Conservation (phyloP, 2,797 vertebrate genomes). For the Acestrorhynchus altus region DNA sequence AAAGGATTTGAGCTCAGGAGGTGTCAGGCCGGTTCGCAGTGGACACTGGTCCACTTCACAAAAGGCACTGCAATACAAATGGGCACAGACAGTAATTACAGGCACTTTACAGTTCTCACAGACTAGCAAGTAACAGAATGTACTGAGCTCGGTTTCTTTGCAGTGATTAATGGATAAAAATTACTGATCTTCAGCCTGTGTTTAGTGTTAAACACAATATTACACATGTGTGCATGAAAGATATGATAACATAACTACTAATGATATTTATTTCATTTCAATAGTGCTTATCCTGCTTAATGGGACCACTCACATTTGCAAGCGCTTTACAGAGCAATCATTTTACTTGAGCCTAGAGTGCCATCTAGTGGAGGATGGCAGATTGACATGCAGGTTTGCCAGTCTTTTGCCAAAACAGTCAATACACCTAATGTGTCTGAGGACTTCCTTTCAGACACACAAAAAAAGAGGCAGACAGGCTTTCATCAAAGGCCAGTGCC, state of each 20-base stretch:
- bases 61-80: constrained; percentile 83
- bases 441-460: constrained; percentile 10
- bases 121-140: constrained; percentile 14
- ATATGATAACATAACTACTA: not conserved
- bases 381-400: not conserved
- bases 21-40: constrained; percentile 82
- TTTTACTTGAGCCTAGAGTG: not conserved
- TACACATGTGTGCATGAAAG: not conserved
- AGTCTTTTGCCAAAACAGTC: not conserved
- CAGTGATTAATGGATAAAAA: not conserved
- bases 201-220: constrained; percentile 1
- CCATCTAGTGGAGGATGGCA: constrained; percentile 34
- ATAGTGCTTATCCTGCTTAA: not conserved
- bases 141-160: constrained; percentile 14
- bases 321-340: not conserved
- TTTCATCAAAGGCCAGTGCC: not conserved
- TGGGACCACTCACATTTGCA: not conserved
- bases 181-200: too few species aligned
- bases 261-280: not conserved
- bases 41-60: constrained; percentile 85
- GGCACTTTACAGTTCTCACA: constrained; percentile 40
- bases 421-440: constrained; percentile 27
- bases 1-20: constrained; percentile 86
- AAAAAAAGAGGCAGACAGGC: constrained; percentile 18
- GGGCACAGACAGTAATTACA: constrained; percentile 68